Evolutionary conservation across 2,888 invertebrate species (phyloP).

Genomic region (Drosophila nr. perissopoda): DNA sequence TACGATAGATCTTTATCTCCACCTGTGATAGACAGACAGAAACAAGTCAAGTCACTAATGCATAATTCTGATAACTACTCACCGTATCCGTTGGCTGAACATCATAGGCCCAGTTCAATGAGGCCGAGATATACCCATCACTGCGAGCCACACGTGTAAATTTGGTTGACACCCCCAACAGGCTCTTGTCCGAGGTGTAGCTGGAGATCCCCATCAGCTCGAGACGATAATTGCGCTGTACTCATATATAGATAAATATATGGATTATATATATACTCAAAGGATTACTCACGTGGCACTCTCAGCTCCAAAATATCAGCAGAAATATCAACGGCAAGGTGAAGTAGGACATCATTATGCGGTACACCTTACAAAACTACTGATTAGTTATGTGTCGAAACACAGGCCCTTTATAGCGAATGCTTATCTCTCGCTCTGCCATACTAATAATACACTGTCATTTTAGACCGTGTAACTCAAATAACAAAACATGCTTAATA

Average conservation of each 20-base stretch:
- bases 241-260: neutral
- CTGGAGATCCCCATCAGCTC: neutral
- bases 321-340: neutral
- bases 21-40: neutral
- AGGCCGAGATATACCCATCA: neutral
- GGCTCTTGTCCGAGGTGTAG: slow-evolving; percentile 8
- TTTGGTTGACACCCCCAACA: neutral
- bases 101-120: slow-evolving; percentile 2
- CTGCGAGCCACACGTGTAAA: neutral
- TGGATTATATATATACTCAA: neutral
- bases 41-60: neutral
- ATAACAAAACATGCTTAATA: neutral
- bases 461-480: neutral
- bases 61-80: neutral
- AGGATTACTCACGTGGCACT: neutral
- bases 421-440: neutral
- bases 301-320: neutral
- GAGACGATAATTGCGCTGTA: slow-evolving; percentile 1
- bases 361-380: neutral
- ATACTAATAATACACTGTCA: neutral
- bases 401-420: neutral
- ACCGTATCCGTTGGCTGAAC: neutral
- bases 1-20: neutral
- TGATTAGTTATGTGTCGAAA: neutral
- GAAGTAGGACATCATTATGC: neutral